Conservation (phyloP, 1,140 invertebrate species). For the Magallana angulata region DNA sequence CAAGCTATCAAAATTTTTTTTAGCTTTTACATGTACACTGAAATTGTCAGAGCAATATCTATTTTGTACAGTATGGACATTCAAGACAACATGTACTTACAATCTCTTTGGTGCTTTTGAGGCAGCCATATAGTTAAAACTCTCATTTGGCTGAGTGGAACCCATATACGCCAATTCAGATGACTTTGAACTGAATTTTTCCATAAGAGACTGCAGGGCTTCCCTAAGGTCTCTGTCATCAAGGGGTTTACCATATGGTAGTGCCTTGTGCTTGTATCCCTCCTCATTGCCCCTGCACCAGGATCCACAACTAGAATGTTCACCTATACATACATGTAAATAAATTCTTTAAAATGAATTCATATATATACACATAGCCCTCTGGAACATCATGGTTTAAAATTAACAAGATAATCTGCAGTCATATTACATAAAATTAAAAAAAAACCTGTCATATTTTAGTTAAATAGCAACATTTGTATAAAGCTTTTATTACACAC, state of each 20-base stretch:
- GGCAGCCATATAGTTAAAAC: slow-evolving; percentile 47
- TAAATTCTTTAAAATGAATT: slow-evolving; percentile 35
- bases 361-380: slow-evolving; percentile 35
- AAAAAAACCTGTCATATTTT: neutral
- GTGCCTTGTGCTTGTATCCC: slow-evolving; percentile 29
- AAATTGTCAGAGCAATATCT: too few species aligned
- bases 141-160: slow-evolving; percentile 42
- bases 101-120: slow-evolving; percentile 50
- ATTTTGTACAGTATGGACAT: neutral
- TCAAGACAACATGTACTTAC: neutral
- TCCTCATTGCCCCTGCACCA: slow-evolving; percentile 41
- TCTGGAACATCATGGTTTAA: slow-evolving; percentile 32
- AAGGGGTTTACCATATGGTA: slow-evolving; percentile 44
- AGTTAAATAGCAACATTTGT: slow-evolving; percentile 14
- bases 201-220: slow-evolving; percentile 37
- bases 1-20: neutral
- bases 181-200: slow-evolving; percentile 31
- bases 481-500: slow-evolving; percentile 17
- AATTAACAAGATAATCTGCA: slow-evolving; percentile 30
- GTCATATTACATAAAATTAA: neutral
- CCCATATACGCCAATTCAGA: slow-evolving; percentile 36
- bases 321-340: neutral
- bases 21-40: too few species aligned
- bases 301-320: slow-evolving; percentile 36
- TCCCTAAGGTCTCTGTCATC: slow-evolving; percentile 10